Evolutionary conservation across 2,888 invertebrate species (phyloP).

Genomic region (Incurvaria masculella): DNA sequence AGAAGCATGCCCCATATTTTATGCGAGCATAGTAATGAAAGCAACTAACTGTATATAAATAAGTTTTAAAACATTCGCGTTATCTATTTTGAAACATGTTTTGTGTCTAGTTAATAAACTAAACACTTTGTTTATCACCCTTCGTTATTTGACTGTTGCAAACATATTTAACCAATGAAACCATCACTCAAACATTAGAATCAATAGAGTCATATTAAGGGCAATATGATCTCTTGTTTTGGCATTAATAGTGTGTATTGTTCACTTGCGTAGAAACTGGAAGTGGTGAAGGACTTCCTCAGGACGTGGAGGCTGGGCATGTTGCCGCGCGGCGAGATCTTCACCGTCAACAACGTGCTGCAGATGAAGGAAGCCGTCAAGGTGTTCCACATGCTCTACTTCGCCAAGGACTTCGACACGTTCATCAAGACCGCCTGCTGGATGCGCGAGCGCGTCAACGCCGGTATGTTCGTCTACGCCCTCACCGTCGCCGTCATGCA

Average conservation of each 20-base stretch:
- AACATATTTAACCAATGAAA: no score
- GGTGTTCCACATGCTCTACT: slow-evolving; percentile 62
- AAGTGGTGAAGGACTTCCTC: slow-evolving; percentile 57
- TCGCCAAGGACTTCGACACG: slow-evolving; percentile 66
- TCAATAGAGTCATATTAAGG: no score
- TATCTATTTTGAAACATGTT: no score
- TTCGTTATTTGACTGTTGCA: no score
- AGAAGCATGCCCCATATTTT: no score
- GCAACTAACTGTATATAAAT: no score
- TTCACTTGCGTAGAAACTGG: slow-evolving; percentile 38
- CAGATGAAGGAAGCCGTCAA: slow-evolving; percentile 62
- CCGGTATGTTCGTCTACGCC: slow-evolving; percentile 71
- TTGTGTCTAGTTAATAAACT: no score
- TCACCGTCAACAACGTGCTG: slow-evolving; percentile 58
- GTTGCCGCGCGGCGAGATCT: slow-evolving; percentile 58
- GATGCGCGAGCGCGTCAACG: slow-evolving; percentile 68
- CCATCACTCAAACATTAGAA: no score
- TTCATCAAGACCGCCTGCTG: slow-evolving; percentile 66
- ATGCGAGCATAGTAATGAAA: no score
- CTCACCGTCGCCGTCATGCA: slow-evolving; percentile 66
- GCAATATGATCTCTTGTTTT: no score
- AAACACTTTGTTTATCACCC: no score
- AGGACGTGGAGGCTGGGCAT: slow-evolving; percentile 54
- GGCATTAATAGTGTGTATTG: neutral
- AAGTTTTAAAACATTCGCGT: no score